phyloP scores from a whole-genome alignment of 2,113 vertebrate genomes.

The Progne subis region DNA sequence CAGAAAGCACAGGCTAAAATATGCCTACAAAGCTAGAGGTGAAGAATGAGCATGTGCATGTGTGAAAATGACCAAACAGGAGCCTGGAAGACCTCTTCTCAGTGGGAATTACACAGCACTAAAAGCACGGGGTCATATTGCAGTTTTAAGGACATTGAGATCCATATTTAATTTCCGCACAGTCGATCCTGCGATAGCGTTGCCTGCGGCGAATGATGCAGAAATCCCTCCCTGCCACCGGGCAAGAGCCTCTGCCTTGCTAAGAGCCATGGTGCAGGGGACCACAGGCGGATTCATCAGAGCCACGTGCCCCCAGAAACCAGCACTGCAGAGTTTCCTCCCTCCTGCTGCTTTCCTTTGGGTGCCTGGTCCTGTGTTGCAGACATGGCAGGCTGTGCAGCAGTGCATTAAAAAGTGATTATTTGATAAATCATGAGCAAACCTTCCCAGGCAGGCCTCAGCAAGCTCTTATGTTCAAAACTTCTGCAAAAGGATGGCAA shows the following conservation, averaged over 20 bases:
- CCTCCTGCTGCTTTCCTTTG: not conserved
- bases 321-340: not conserved
- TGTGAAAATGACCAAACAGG: not conserved
- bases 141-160: not conserved
- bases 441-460: not conserved
- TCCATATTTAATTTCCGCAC: accelerated
- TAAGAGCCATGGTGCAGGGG: accelerated
- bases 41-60: not conserved
- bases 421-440: not conserved
- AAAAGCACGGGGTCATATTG: not conserved
- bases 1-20: not conserved
- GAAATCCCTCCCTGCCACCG: accelerated
- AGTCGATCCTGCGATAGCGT: accelerated
- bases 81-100: not conserved
- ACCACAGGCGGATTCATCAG: accelerated
- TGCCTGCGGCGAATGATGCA: accelerated
- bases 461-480: not conserved
- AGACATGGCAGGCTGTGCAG: not conserved
- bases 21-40: not conserved
- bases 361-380: not conserved
- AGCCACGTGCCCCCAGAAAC: not conserved
- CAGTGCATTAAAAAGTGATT: not conserved
- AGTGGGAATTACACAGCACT: not conserved
- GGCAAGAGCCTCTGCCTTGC: not conserved
- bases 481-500: not conserved